Evolutionary conservation across 2,888 invertebrate genomes (phyloP), one percentile per base, ranked within the genome.

Genomic region (Yponomeuta sedellus): DNA sequence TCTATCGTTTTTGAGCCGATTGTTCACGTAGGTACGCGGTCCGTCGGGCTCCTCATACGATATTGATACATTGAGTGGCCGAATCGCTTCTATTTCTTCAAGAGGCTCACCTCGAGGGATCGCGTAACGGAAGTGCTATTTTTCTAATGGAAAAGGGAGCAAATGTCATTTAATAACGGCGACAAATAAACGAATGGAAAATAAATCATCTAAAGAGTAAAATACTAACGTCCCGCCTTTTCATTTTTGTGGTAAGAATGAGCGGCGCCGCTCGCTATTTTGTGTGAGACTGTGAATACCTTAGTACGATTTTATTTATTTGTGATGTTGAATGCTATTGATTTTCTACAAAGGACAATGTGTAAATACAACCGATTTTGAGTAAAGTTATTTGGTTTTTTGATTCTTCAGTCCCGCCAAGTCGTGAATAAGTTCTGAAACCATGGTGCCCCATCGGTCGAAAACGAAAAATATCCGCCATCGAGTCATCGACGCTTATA

Each of bases 301-400:
- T 88, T 89, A 89, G 88, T 87, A 86, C 85, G 89, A 88, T 88
- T 87, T 90, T 87, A 91, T 90, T 91, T 90, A 91, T 91, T 91
- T 90, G 90, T 90, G 88, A 91, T 91, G 89, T 91, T 90, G 86
- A 89, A 88, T 88, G 88, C 85, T 84, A 87, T 87, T 90, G 86
- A 88, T 91, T 90, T 90, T 90, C 88, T 90, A 90, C 88, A 83
- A 87, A 85, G 89, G 89, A 89, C 89, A 87, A 88, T 88, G 87
- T 91, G 91, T 91, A 91, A 91, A 91, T 91, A 91, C 91, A 91
- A 91, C 90, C 90, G 89, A 90, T 90, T 88, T 86, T 88, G 88
- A 90, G 90, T 90, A 91, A 90, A 78, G 86, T 87, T 89, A 88
- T 88, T 89, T 90, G 89, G 88, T 91, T 89, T 90, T 61, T 81